A percentile compares a stretch with the other conserved stretches of the same genome.
These are phyloP conservation scores for Lates japonicus DNA, from an alignment of 2,797 vertebrate species.

Conservation along the genomic window DNA sequence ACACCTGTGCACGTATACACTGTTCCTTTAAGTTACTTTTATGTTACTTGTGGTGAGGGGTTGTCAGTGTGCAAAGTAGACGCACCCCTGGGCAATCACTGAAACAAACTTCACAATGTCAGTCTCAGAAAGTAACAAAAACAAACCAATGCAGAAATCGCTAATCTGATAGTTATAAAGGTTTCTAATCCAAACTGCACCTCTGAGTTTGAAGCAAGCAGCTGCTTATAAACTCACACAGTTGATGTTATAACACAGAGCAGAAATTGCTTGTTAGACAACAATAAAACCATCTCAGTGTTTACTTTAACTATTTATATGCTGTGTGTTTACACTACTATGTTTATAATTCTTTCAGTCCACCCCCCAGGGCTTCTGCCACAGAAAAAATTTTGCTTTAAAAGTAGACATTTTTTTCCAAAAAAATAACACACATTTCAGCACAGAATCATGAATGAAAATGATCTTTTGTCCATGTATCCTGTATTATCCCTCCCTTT, in stretches of 20 bases:
- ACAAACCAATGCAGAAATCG: not conserved
- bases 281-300: constrained; percentile 5
- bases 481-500: not conserved
- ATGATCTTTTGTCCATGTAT: not conserved
- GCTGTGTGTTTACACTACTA: not conserved
- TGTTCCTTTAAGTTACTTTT: no score
- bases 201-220: not conserved
- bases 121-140: not conserved
- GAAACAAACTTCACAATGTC: not conserved
- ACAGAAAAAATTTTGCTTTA: not conserved
- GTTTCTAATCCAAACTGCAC: not conserved
- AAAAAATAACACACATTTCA: constrained; percentile 2
- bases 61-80: not conserved
- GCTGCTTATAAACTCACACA: constrained; percentile 7
- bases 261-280: constrained; percentile 1
- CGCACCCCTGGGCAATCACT: not conserved
- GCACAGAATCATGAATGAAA: not conserved
- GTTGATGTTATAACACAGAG: constrained; percentile 6
- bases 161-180: not conserved
- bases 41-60: not conserved
- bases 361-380: constrained; percentile 1
- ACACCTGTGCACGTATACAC: not conserved
- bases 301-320: constrained; percentile 12
- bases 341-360: constrained; percentile 25
- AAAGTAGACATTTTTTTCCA: not conserved